Evolutionary conservation across 2,888 invertebrate species (phyloP).

Genomic region (Teleiodes luculella): DNA sequence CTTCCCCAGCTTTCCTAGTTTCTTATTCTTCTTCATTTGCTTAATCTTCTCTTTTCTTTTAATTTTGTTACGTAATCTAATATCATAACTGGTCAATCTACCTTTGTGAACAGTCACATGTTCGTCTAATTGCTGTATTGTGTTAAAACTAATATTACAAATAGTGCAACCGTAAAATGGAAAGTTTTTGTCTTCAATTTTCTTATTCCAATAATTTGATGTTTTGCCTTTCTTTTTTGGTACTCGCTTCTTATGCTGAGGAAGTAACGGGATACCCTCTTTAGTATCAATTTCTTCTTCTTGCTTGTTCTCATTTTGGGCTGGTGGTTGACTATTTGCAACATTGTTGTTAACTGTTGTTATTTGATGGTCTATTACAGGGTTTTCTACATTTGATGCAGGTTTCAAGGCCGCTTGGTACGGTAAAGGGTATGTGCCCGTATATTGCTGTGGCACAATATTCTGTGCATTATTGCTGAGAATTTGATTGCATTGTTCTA

Average conservation of each 20-base stretch:
- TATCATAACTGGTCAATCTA: constrained; percentile 61
- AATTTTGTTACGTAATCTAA: constrained; percentile 53
- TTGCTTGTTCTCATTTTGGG: neutral
- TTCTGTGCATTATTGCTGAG: neutral
- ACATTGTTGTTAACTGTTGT: neutral
- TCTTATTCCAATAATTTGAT: constrained; percentile 57
- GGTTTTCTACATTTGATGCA: neutral
- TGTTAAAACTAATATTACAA: constrained; percentile 53
- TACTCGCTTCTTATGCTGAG: constrained; percentile 16
- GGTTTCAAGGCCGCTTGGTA: neutral
- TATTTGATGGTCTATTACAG: neutral
- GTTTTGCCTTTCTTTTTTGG: constrained; percentile 35
- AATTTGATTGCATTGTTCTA: constrained; percentile 17
- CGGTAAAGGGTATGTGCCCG: neutral
- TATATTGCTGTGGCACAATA: neutral
- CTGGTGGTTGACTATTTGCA: neutral
- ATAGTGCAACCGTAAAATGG: constrained; percentile 65
- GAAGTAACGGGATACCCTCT: constrained; percentile 1
- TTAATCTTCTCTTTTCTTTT: constrained; percentile 54
- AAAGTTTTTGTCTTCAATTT: constrained; percentile 54
- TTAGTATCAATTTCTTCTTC: constrained; percentile 7
- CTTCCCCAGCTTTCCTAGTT: constrained; percentile 37
- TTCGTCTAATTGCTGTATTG: constrained; percentile 50
- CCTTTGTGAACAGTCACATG: constrained; percentile 62
- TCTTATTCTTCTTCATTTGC: constrained; percentile 50